These are phyloP conservation scores for Callorhinus ursinus DNA, from an alignment of 2,113 vertebrate genomes.

Conservation along the genomic window DNA sequence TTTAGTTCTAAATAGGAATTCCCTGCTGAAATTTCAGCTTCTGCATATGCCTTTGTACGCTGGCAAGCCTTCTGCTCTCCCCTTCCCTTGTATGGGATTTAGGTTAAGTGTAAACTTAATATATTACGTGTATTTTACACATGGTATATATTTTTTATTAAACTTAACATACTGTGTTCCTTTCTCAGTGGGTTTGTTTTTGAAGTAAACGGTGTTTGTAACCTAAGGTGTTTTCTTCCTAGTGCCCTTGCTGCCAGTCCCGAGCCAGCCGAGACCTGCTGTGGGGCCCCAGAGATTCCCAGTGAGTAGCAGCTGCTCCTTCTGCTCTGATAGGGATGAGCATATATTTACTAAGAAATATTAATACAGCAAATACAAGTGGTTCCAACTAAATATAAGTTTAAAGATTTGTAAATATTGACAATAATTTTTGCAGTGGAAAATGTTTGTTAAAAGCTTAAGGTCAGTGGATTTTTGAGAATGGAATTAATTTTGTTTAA, in stretches of 20 bases:
- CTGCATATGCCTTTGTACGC: neutral
- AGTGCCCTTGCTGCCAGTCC: conserved; percentile 98
- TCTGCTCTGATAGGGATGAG: conserved; percentile 85
- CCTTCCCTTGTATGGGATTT: neutral
- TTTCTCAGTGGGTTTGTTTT: conserved; percentile 60
- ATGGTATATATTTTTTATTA: neutral
- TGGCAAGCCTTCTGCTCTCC: neutral
- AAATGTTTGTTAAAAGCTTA: conserved; percentile 92
- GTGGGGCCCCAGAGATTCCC: conserved; percentile 97
- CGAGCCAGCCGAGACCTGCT: conserved; percentile 96
- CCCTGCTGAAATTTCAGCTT: neutral
- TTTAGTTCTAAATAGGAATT: neutral
- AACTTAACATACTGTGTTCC: neutral
- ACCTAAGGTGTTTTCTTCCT: conserved; percentile 84
- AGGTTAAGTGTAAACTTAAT: rapidly evolving
- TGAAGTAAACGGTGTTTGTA: conserved; percentile 72
- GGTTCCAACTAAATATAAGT: conserved; percentile 86
- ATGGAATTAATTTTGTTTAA: conserved; percentile 88
- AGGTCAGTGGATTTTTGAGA: conserved; percentile 87
- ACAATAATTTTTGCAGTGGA: conserved; percentile 89
- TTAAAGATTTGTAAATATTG: conserved; percentile 92
- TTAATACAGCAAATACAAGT: conserved; percentile 89
- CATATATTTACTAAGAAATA: conserved; percentile 87
- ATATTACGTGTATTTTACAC: rapidly evolving
- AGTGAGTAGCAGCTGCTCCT: conserved; percentile 94